phyloP scores from a whole-genome alignment of 2,888 invertebrate species.

The Chalcis sispes region DNA sequence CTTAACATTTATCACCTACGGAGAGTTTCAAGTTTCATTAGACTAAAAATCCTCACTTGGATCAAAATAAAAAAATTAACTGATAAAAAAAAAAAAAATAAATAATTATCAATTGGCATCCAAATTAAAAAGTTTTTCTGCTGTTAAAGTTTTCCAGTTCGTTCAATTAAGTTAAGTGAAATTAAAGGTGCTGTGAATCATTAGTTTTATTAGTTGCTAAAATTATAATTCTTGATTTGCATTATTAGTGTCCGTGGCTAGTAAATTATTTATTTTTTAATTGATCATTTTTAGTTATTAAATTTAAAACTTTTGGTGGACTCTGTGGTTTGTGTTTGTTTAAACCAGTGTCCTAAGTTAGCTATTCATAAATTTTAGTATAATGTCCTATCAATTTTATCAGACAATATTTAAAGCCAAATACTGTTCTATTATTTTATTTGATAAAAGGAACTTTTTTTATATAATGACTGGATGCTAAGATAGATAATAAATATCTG shows the following conservation, averaged over 20 bases:
- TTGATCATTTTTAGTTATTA: conserved; percentile 33
- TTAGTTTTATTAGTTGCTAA: conserved; percentile 42
- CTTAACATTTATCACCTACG: conserved; percentile 49
- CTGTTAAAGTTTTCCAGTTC: conserved; percentile 45
- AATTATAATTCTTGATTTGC: conserved; percentile 31
- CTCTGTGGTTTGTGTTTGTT: conserved; percentile 54
- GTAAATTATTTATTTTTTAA: conserved; percentile 26
- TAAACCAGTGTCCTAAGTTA: conserved; percentile 44
- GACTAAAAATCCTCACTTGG: conserved; percentile 1
- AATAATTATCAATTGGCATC: conserved; percentile 24
- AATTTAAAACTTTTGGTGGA: conserved; percentile 49
- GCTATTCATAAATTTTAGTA: conserved; percentile 19
- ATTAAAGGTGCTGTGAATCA: conserved; percentile 54
- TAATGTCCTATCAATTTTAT: conserved; percentile 10
- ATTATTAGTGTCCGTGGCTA: conserved; percentile 43
- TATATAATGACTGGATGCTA: conserved; percentile 35
- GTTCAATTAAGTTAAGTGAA: conserved; percentile 47
- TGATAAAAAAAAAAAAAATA: neutral
- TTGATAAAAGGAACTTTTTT: conserved; percentile 35
- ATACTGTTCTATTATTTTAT: conserved; percentile 23
- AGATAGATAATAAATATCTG: conserved; percentile 28
- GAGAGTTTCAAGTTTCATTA: conserved; percentile 32
- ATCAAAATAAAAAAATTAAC: conserved; percentile 22
- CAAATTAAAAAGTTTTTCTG: conserved; percentile 29
- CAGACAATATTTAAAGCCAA: conserved; percentile 16